A percentile compares a stretch with the other conserved stretches of the same genome.
phyloP scores from a whole-genome alignment of 2,113 vertebrate species.

The Danio rerio region DNA sequence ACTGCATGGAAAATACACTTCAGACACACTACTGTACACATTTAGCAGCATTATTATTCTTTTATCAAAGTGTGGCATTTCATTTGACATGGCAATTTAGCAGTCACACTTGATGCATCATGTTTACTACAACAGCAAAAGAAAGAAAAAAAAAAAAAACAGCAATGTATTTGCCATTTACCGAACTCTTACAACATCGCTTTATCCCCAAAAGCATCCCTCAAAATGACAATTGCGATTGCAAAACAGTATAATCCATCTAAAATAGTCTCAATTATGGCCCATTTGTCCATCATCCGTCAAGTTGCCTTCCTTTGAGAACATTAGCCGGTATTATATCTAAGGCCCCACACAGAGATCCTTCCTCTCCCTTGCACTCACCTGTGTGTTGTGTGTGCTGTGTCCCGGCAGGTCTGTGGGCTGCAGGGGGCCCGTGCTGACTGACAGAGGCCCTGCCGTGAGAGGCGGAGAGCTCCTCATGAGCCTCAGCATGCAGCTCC shows the following conservation, averaged over 20 bases:
- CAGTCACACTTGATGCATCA: not conserved
- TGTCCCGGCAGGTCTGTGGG: conserved; percentile 57
- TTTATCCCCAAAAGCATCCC: not conserved
- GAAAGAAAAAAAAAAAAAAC: not conserved
- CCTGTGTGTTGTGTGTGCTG: conserved; percentile 54
- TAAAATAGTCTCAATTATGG: not conserved
- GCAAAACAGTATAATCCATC: not conserved
- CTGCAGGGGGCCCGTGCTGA: conserved; percentile 53
- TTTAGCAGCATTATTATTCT: conserved; percentile 15
- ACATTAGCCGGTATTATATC: conserved; percentile 31
- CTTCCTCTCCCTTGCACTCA: conserved; percentile 51
- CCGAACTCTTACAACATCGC: not conserved
- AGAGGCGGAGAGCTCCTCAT: conserved; percentile 56
- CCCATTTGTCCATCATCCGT: conserved; percentile 30
- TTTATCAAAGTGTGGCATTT: conserved; percentile 16
- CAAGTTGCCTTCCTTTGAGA: conserved; percentile 27
- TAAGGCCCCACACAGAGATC: conserved; percentile 25
- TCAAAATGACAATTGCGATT: not conserved
- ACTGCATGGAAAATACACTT: conserved; percentile 38
- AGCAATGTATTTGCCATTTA: not conserved
- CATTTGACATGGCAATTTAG: not conserved
- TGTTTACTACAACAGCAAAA: not conserved
- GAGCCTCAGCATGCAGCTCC: conserved; percentile 60
- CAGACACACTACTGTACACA: conserved; percentile 8
- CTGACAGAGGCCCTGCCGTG: conserved; percentile 58